Evolutionary conservation across 1,140 invertebrate genomes (phyloP), one percentile per base, ranked within the genome.

Genomic region (Araneus ventricosus): DNA sequence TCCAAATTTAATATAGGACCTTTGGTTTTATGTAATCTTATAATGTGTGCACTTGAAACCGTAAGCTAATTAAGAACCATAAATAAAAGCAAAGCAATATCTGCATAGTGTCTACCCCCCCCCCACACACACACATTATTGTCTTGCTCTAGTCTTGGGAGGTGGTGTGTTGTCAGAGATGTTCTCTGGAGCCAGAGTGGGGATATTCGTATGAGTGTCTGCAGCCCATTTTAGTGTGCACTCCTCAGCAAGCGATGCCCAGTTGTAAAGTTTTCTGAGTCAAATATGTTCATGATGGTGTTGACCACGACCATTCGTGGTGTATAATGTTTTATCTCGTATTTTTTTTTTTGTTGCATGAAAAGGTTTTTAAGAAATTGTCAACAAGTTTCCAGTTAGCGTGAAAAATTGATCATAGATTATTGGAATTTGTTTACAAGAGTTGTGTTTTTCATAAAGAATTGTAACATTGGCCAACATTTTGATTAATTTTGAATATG

Each of bases 211-310:
- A 5, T 27, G 10, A 17, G 37, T 90, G 20, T 88, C 91, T 93
- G 85, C 91, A 87, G 85, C 70, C 24, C 52, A 86, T 17, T 88
- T 79, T 34, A 88, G 52, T 79, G 30, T 93, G 61, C 39, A 45
- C 37, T 24, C 91, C 91, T 93, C 91, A 93, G 91, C 91, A 93
- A 93, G 84, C 41, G 45, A 79, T 93, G 91, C 91, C 91, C 91
- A 61, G 80, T 79, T 91, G 84, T 93, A 93, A 93, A 93, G 91
- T 93, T 93, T 86, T 92, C 24, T 70, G 90, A 86, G 61, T 86
- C 37, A 34, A 45, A 70, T 92, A 45, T 92, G 80, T 92, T 86
- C 37, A 34, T n/a, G 41, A 87, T 37, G 27, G 87, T 88, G 87
- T 88, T 24, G n/a, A 52, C 82, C 39, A 52, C 39, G 27, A 84